Conservation (phyloP, 1,140 invertebrate species). For the Parasteatoda tepidariorum region DNA sequence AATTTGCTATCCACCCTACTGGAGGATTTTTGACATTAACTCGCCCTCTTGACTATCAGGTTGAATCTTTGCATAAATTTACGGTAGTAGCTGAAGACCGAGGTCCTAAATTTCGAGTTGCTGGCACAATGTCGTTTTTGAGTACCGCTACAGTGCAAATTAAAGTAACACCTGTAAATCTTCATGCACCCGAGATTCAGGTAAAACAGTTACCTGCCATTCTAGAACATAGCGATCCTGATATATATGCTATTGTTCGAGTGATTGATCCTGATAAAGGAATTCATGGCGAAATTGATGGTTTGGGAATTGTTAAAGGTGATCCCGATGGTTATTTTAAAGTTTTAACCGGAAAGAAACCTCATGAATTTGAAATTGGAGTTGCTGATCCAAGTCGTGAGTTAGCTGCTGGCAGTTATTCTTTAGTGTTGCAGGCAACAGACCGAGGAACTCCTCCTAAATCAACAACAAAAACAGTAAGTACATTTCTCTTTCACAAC, state of each 20-base stretch:
- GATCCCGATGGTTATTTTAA: constrained; percentile 89
- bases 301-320: constrained; percentile 86
- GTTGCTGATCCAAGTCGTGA: constrained; percentile 42
- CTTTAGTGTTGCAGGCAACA: constrained; percentile 46
- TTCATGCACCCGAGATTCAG: constrained; percentile 76
- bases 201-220: constrained; percentile 37
- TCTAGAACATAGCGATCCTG: constrained; percentile 63
- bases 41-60: constrained; percentile 74
- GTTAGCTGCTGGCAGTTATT: constrained; percentile 43
- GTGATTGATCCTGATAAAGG: constrained; percentile 86
- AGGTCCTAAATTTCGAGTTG: constrained; percentile 75
- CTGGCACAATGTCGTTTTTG: constrained; percentile 65
- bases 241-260: constrained; percentile 90
- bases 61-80: constrained; percentile 70
- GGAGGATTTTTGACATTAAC: constrained; percentile 90
- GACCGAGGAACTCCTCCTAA: constrained; percentile 52
- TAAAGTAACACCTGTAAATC: constrained; percentile 85
- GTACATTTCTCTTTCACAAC: neutral
- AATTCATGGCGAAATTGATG: constrained; percentile 78
- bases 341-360: constrained; percentile 70
- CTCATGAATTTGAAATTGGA: constrained; percentile 70
- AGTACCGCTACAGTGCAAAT: constrained; percentile 80
- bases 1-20: constrained; percentile 92
- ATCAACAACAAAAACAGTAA: constrained; percentile 47
- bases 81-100: constrained; percentile 86